Evolutionary conservation across 2,113 vertebrate species (phyloP).

Genomic region (Vicugna pacos): DNA sequence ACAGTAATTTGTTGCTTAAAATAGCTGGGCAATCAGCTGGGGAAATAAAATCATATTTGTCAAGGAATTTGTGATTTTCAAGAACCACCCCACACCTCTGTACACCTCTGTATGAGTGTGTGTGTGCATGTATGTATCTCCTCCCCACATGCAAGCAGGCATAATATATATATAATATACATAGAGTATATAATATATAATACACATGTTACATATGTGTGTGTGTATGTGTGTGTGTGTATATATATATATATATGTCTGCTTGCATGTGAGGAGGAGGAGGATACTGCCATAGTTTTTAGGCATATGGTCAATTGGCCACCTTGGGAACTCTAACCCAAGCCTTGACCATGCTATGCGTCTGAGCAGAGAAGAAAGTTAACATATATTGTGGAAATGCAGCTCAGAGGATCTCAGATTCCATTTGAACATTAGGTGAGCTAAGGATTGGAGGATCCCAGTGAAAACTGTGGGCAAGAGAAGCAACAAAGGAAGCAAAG

Average conservation of each 20-base stretch:
- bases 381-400: neutral
- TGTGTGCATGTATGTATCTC: neutral
- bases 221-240: neutral
- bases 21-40: neutral
- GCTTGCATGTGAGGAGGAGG: neutral
- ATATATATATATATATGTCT: neutral
- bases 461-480: neutral
- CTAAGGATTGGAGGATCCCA: neutral
- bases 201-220: too few relatives aligned
- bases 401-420: neutral
- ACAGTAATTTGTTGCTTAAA: constrained; percentile 30
- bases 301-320: neutral
- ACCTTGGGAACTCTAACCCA: neutral
- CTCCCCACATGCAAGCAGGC: too few relatives aligned
- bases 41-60: constrained; percentile 4
- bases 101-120: neutral
- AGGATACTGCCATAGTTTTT: neutral
- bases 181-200: too few relatives aligned
- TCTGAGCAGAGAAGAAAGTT: neutral
- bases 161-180: neutral
- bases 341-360: neutral
- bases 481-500: neutral
- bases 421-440: neutral
- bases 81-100: neutral
- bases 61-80: neutral